Conservation (phyloP, 2,113 vertebrate genomes). For the Natator depressus region DNA sequence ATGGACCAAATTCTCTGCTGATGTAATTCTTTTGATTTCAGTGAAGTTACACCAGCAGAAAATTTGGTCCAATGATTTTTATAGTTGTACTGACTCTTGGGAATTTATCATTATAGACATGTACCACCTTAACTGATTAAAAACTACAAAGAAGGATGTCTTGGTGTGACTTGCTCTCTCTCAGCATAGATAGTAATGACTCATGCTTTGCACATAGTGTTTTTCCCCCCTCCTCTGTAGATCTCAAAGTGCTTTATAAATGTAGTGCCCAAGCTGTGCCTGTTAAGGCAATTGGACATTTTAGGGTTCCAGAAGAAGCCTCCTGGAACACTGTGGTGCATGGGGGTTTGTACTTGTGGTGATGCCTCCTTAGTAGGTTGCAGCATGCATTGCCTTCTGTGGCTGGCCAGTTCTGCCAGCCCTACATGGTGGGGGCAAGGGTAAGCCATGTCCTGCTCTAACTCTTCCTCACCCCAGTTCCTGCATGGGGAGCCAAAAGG, state of each 20-base stretch:
- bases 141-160: not conserved
- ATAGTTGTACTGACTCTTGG: not conserved
- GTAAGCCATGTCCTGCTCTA: not conserved
- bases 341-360: not conserved
- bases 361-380: accelerated
- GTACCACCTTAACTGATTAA: not conserved
- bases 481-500: accelerated
- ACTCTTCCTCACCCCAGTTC: not conserved
- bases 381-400: not conserved
- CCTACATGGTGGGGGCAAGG: not conserved
- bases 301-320: not conserved
- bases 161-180: not conserved
- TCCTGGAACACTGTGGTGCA: not conserved
- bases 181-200: not conserved
- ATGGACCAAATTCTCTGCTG: not conserved
- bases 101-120: not conserved
- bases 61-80: slow-evolving; percentile 12
- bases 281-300: not conserved
- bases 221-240: not conserved
- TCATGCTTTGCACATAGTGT: not conserved
- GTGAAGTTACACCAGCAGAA: not conserved
- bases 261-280: not conserved
- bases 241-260: not conserved
- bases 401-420: accelerated
- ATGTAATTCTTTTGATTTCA: not conserved